Evolutionary conservation across 2,113 vertebrate species (phyloP).

Genomic region (Phodopus roborovskii): DNA sequence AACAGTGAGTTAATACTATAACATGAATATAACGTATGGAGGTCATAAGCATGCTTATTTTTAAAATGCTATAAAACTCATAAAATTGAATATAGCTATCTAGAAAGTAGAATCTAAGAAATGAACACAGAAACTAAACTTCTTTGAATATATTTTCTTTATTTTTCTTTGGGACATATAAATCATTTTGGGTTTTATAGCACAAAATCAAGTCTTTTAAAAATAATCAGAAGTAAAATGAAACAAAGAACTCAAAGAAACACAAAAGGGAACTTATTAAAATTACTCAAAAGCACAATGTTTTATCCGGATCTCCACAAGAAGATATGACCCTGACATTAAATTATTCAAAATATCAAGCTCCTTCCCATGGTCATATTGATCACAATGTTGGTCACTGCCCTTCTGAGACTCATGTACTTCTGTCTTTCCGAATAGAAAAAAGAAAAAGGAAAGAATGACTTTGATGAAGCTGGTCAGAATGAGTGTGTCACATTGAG

Average conservation of each 20-base stretch:
- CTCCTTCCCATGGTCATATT: background rate
- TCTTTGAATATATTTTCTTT: background rate
- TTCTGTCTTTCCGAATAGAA: background rate
- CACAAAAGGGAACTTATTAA: background rate
- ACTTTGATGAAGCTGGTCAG: background rate
- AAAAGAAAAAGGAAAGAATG: background rate
- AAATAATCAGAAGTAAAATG: background rate
- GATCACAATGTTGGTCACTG: background rate
- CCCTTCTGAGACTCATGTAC: background rate
- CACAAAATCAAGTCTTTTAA: background rate
- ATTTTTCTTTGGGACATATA: constrained; percentile 12
- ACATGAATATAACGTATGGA: background rate
- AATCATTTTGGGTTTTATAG: background rate
- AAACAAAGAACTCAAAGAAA: background rate
- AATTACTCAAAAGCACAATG: constrained; percentile 12
- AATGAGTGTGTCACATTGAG: background rate
- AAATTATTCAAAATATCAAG: constrained; percentile 36
- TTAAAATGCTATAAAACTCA: background rate
- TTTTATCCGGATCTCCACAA: background rate
- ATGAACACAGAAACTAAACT: background rate
- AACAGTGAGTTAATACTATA: background rate
- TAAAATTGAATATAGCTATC: background rate
- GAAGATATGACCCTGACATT: background rate
- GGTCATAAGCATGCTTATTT: background rate
- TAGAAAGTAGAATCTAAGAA: background rate